Conservation (phyloP, 2,888 invertebrate genomes). For the Panopea generosa region DNA sequence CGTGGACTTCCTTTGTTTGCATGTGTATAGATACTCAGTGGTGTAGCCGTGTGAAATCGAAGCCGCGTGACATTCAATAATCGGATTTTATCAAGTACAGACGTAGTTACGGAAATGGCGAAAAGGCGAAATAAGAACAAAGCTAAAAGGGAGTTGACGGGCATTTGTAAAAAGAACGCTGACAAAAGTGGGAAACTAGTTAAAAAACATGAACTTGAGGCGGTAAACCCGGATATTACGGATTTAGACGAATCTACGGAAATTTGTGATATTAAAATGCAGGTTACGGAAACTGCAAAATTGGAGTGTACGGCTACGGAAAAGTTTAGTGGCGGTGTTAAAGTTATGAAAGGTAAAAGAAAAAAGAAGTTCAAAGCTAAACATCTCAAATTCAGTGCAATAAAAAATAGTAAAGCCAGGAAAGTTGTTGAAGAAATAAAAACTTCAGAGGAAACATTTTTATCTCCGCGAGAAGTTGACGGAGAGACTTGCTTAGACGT, state of each 20-base stretch:
- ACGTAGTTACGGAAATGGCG: slow-evolving; percentile 61
- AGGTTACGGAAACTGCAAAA: slow-evolving; percentile 1
- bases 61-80: slow-evolving; percentile 59
- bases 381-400: not conserved
- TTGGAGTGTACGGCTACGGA: slow-evolving; percentile 15
- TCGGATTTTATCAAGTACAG: slow-evolving; percentile 59
- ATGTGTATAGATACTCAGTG: slow-evolving; percentile 51
- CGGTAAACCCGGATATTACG: not conserved
- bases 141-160: slow-evolving; percentile 37
- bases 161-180: slow-evolving; percentile 24
- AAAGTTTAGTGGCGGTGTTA: slow-evolving; percentile 8
- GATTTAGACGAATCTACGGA: not conserved
- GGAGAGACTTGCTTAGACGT: slow-evolving; percentile 50
- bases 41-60: slow-evolving; percentile 58
- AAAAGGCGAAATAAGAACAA: slow-evolving; percentile 60
- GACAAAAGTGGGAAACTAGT: too few relatives aligned
- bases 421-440: slow-evolving; percentile 7
- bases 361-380: slow-evolving; percentile 18
- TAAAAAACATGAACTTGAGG: too few relatives aligned
- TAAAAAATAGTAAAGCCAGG: slow-evolving; percentile 17
- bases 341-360: slow-evolving; percentile 6
- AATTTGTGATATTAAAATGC: slow-evolving; percentile 6
- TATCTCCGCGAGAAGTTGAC: slow-evolving; percentile 32
- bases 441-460: slow-evolving; percentile 21
- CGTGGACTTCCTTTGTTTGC: slow-evolving; percentile 59